A percentile compares a stretch with the other conserved stretches of the same genome.
These are phyloP conservation scores for Timandra comae DNA, from an alignment of 2,888 invertebrate genomes.

Conservation along the genomic window DNA sequence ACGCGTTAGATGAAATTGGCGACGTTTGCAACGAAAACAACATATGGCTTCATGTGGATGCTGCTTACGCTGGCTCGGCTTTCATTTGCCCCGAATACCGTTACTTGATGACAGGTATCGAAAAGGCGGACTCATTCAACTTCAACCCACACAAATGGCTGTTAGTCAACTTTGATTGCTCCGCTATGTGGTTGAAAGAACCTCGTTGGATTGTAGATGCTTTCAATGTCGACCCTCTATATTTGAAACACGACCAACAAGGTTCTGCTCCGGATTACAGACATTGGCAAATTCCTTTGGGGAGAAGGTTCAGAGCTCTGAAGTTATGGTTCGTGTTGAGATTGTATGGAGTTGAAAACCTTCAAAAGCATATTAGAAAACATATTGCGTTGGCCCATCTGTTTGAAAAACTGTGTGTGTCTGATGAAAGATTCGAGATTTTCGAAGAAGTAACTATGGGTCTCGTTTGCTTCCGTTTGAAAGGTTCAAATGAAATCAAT, in stretches of 20 bases:
- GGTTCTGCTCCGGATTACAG: conserved; percentile 94
- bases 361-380: conserved; percentile 90
- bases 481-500: conserved; percentile 88
- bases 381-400: conserved; percentile 91
- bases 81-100: conserved; percentile 98
- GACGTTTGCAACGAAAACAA: conserved; percentile 86
- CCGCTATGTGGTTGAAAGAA: conserved; percentile 97
- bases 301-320: conserved; percentile 92
- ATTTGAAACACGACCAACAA: conserved; percentile 95
- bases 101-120: conserved; percentile 90
- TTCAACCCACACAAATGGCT: conserved; percentile 99
- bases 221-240: conserved; percentile 97
- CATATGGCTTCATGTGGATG: conserved; percentile 97
- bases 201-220: conserved; percentile 94
- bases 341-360: conserved; percentile 90
- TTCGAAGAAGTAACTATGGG: conserved; percentile 94
- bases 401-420: conserved; percentile 86
- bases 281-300: conserved; percentile 98
- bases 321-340: conserved; percentile 97
- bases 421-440: conserved; percentile 92
- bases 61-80: conserved; percentile 96
- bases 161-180: conserved; percentile 99
- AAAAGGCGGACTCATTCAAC: conserved; percentile 96
- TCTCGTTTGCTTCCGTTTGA: conserved; percentile 96
- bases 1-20: conserved; percentile 91